Conservation (phyloP, 2,113 vertebrate species). For the Lota lota region DNA sequence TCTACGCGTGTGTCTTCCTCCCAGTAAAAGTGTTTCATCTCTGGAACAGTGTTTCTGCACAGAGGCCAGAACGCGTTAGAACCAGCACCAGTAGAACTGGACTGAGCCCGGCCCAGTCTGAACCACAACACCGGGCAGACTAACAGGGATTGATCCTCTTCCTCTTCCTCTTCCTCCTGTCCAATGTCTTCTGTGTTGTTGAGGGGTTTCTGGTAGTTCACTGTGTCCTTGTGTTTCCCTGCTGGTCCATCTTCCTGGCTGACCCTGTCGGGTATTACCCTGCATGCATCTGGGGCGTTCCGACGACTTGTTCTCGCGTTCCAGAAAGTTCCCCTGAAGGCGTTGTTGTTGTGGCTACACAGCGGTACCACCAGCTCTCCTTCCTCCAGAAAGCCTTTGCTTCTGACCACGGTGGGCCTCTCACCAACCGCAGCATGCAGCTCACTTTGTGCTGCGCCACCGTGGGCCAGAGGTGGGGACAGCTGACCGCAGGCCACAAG, state of each 20-base stretch:
- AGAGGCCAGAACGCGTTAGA: slow-evolving; percentile 8
- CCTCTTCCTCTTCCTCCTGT: not conserved
- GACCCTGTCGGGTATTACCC: not conserved
- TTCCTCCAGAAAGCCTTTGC: slow-evolving; percentile 6
- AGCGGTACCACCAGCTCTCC: not conserved
- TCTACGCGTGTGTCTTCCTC: slow-evolving; percentile 3
- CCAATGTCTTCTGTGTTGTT: not conserved
- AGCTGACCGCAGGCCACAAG: not conserved
- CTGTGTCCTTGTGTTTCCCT: not conserved
- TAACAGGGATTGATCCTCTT: not conserved
- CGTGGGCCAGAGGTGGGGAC: not conserved
- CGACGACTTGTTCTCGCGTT: not conserved
- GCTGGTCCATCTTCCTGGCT: not conserved
- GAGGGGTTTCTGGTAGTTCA: not conserved
- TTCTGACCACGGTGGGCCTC: slow-evolving; percentile 2
- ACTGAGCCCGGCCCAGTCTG: not conserved
- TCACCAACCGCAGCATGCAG: too few species aligned
- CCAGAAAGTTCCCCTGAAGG: not conserved
- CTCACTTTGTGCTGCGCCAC: too few species aligned
- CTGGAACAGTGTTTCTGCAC: not conserved
- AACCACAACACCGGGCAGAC: not conserved
- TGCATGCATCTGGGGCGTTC: not conserved
- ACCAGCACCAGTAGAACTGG: not conserved
- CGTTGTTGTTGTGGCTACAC: not conserved
- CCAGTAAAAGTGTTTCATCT: slow-evolving; percentile 1